Percentiles rank a stretch among this genome's conserved stretches.
These are phyloP conservation scores for Zonitis immaculata DNA, from an alignment of 2,888 invertebrate species.

Conservation along the genomic window DNA sequence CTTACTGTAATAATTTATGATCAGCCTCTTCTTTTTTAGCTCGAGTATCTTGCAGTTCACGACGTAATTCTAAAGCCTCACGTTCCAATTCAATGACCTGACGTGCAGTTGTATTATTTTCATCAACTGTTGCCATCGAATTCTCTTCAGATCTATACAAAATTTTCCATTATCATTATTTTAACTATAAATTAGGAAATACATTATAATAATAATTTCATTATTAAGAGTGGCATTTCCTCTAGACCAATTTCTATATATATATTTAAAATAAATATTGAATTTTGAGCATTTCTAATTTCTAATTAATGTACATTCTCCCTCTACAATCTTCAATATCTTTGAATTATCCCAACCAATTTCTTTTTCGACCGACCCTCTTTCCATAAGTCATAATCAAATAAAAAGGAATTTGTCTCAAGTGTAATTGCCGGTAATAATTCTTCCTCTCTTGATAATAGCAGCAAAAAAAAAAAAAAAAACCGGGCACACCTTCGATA, in stretches of 20 bases:
- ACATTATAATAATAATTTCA: background rate
- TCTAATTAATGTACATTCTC: background rate
- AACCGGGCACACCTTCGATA: background rate
- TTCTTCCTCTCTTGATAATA: background rate
- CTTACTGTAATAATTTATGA: constrained; percentile 57
- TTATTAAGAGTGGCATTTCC: background rate
- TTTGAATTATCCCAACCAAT: background rate
- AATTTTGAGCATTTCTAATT: background rate
- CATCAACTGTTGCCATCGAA: constrained; percentile 24
- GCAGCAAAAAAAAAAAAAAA: too few relatives aligned
- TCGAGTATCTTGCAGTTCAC: constrained; percentile 56
- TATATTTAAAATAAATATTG: background rate
- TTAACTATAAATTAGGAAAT: too few relatives aligned
- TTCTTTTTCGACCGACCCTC: background rate
- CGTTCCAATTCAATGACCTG: constrained; percentile 50
- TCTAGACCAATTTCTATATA: background rate
- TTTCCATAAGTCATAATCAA: background rate
- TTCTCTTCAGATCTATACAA: constrained; percentile 34
- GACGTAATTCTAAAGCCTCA: constrained; percentile 51
- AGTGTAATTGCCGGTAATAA: background rate
- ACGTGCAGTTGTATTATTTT: constrained; percentile 37
- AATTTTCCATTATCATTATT: constrained; percentile 3
- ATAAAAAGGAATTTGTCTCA: background rate
- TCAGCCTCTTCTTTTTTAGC: constrained; percentile 57
- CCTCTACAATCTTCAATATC: background rate